Evolutionary conservation across 2,113 vertebrate species (phyloP), one percentile per base, ranked within the genome.

Genomic region (Trinectes maculatus): DNA sequence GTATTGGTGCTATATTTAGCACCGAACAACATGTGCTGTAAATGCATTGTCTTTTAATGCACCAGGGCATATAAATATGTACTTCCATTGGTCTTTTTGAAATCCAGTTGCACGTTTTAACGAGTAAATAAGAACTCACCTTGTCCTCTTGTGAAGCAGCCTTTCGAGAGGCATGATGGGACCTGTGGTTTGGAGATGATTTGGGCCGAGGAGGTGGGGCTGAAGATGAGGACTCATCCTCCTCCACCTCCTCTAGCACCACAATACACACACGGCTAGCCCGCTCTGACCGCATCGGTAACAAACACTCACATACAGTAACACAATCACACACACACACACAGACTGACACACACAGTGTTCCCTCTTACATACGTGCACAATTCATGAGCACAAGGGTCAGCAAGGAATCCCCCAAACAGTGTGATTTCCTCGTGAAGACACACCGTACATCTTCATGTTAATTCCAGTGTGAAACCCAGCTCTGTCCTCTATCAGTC

Each of bases 251-350:
- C 95, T 99, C 97, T 92, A 99, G 93, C 92, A 99, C 96, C 92
- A 99, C 96, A 90, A 99, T 98, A 92, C 97, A 99, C 88, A 99
- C 97, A 80, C 97, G 96, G 93, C 96, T 99, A 89, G 96, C 96
- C 90, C 94, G 94, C 93, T 93, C 94, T 54, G 87, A 94, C 92
- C 95, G 91, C 90, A 94, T 91, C 85, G 55, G 84, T 75, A 82
- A 84, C 48, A 66, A 31, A 56, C 72, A 24, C 26, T 49, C 61
- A 22, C 56, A 36, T 51, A 51, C 47, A 19, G 40, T 9, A 8
- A 47, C 67, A 39, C 57, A 15, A 44, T 34, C 65, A 49, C 69
- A 48, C 56, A 12, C 49, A 13, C 49, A 21, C 49, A 33, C 71
- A 36, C 59, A 19, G 70, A 24, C 56, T 47, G 68, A 47, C 57